These are phyloP conservation scores for Hermetia illucens DNA, from an alignment of 1,140 invertebrate genomes.

Conservation along the genomic window DNA sequence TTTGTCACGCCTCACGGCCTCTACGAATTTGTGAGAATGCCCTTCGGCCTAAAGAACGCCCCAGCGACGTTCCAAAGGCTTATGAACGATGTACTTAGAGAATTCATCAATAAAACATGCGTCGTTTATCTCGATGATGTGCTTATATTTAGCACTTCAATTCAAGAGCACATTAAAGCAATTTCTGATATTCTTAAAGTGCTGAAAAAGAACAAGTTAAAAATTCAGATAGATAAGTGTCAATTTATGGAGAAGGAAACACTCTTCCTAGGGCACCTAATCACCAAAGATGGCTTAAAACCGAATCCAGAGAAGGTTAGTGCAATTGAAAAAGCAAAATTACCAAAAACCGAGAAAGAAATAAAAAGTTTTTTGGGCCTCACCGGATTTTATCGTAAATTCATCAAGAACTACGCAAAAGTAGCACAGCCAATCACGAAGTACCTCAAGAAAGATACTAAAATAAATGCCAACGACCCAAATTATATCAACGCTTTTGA, in stretches of 20 bases:
- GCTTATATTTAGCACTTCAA: constrained; percentile 5
- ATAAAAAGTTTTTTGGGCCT: constrained; percentile 14
- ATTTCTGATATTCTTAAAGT: constrained; percentile 21
- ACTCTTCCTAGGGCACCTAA: constrained; percentile 18
- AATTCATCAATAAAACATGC: not conserved
- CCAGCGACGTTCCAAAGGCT: constrained; percentile 19
- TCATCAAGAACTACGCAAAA: constrained; percentile 11
- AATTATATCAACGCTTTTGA: constrained; percentile 8
- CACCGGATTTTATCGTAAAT: constrained; percentile 19
- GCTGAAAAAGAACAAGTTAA: constrained; percentile 13
- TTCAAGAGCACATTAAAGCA: constrained; percentile 17
- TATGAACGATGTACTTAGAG: not conserved
- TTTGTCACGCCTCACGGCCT: no score
- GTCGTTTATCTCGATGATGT: constrained; percentile 6
- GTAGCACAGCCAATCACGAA: constrained; percentile 1
- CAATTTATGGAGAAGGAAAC: constrained; percentile 15
- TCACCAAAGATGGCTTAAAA: constrained; percentile 14
- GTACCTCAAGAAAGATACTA: no score
- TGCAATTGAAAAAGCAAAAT: constrained; percentile 9
- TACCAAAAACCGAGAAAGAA: constrained; percentile 11
- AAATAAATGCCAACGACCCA: constrained; percentile 4
- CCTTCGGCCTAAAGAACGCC: constrained; percentile 11
- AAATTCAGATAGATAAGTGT: constrained; percentile 13
- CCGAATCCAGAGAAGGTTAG: constrained; percentile 12
- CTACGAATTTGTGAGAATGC: constrained; percentile 12